Evolutionary conservation across 2,113 vertebrate genomes (phyloP).

Genomic region (Cyanoramphus novaezelandiae): DNA sequence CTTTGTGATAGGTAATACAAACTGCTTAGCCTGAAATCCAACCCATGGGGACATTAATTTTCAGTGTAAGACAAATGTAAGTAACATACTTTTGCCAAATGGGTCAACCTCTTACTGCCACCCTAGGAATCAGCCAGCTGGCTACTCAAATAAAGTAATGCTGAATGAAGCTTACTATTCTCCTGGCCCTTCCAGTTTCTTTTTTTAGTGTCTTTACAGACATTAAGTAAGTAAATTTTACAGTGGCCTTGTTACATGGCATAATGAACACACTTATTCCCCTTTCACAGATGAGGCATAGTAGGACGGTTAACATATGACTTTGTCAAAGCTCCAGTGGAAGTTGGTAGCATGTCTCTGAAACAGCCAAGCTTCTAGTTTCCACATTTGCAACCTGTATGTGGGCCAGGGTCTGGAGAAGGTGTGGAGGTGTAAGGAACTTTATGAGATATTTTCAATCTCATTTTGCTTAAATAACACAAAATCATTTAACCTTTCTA

Average conservation of each 20-base stretch:
- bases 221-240: constrained; percentile 2
- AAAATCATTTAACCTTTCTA: not conserved
- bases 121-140: constrained; percentile 26
- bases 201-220: not conserved
- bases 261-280: not conserved
- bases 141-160: constrained; percentile 15
- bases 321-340: not conserved
- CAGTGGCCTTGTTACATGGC: not conserved
- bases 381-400: not conserved
- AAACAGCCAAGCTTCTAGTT: not conserved
- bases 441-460: not conserved
- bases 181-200: not conserved
- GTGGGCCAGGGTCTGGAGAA: not conserved
- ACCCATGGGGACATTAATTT: not conserved
- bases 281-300: not conserved
- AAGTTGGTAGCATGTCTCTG: not conserved
- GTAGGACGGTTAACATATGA: not conserved
- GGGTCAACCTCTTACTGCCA: constrained; percentile 8
- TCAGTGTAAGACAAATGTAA: constrained; percentile 20
- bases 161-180: constrained; percentile 17
- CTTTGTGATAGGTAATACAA: not conserved
- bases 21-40: not conserved
- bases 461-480: not conserved
- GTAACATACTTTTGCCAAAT: constrained; percentile 38
- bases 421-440: not conserved